These are phyloP conservation scores for Zeus faber DNA, from an alignment of 2,113 vertebrate species.

Conservation along the genomic window DNA sequence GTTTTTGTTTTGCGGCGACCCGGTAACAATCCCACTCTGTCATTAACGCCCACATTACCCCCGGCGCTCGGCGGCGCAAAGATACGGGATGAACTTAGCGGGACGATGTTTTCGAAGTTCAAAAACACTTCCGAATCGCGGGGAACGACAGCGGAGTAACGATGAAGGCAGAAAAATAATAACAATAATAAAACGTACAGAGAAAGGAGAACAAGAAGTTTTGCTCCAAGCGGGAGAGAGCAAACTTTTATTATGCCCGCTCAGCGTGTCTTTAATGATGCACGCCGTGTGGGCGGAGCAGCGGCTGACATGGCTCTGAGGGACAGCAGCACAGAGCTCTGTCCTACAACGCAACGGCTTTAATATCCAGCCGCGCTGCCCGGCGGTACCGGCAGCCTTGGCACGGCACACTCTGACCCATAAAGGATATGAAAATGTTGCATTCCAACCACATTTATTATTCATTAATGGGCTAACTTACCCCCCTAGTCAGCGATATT, in stretches of 20 bases:
- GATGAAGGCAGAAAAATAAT: slow-evolving; percentile 48
- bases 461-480: slow-evolving; percentile 70
- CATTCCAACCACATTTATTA: slow-evolving; percentile 67
- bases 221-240: slow-evolving; percentile 28
- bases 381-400: slow-evolving; percentile 47
- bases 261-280: slow-evolving; percentile 56
- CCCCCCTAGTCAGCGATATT: slow-evolving; percentile 73
- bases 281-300: slow-evolving; percentile 45
- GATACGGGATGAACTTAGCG: too few species aligned
- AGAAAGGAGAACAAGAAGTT: slow-evolving; percentile 44
- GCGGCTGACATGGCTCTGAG: slow-evolving; percentile 55
- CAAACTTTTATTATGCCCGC: slow-evolving; percentile 55
- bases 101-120: too few species aligned
- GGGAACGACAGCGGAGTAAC: slow-evolving; percentile 51
- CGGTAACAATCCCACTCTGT: slow-evolving; percentile 24
- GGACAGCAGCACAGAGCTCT: slow-evolving; percentile 42
- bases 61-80: too few species aligned
- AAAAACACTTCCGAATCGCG: too few species aligned
- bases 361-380: slow-evolving; percentile 62
- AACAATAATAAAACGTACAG: neutral
- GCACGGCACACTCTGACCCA: slow-evolving; percentile 59
- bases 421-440: slow-evolving; percentile 66
- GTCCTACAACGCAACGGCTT: slow-evolving; percentile 22
- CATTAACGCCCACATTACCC: neutral
- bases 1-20: slow-evolving; percentile 27